Conservation (phyloP, 2,113 vertebrate species). For the Todiramphus saurophagus region DNA sequence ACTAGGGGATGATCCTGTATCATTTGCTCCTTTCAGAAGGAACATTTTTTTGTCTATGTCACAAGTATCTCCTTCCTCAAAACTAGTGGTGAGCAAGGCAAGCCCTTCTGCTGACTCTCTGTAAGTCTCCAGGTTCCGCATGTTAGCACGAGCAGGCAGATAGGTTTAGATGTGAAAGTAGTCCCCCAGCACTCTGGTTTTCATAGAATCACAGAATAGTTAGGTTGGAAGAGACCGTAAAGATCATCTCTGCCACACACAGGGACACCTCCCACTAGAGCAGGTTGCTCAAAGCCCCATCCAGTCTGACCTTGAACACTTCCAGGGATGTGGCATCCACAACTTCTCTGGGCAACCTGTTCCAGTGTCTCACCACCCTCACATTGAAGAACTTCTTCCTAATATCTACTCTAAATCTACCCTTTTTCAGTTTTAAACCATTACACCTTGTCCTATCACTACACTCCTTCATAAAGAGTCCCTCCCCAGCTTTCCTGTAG, state of each 20-base stretch:
- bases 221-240: neutral
- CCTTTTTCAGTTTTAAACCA: neutral
- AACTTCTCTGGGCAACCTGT: neutral
- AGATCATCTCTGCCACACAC: neutral
- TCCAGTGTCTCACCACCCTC: neutral
- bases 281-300: neutral
- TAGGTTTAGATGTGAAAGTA: neutral
- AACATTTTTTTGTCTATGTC: neutral
- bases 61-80: constrained; percentile 13
- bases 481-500: neutral
- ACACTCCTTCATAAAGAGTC: neutral
- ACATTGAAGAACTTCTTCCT: neutral
- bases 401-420: neutral
- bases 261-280: neutral
- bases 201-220: neutral
- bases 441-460: neutral
- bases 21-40: neutral
- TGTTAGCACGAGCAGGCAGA: neutral
- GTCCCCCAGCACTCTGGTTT: neutral
- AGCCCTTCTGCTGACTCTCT: neutral
- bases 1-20: neutral
- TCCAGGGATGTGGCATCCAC: neutral
- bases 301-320: neutral
- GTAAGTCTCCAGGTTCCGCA: neutral
- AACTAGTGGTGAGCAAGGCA: neutral